Conservation (phyloP, 2,888 invertebrate genomes). For the Antheraea assamensis region DNA sequence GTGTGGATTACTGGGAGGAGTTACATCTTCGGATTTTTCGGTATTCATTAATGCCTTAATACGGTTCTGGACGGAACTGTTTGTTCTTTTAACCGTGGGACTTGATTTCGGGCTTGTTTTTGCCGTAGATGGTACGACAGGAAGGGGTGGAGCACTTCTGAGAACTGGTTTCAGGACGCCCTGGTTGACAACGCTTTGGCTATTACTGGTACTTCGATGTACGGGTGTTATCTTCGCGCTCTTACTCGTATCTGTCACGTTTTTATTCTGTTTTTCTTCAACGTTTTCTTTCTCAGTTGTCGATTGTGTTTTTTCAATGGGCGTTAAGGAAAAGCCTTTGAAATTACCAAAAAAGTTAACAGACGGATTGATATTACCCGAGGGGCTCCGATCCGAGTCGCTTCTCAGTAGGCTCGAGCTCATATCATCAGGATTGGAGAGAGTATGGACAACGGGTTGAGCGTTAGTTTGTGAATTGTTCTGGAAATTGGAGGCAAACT, state of each 20-base stretch:
- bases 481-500: conserved; percentile 75
- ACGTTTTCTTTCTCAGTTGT: conserved; percentile 36
- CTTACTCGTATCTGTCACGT: conserved; percentile 43
- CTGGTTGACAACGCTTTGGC: conserved; percentile 61
- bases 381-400: conserved; percentile 74
- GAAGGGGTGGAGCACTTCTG: conserved; percentile 84
- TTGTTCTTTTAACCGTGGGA: conserved; percentile 67
- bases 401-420: conserved; percentile 85
- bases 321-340: conserved; percentile 91
- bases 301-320: conserved; percentile 78
- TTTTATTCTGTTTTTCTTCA: conserved; percentile 32
- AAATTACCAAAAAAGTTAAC: conserved; percentile 92
- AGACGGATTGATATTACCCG: conserved; percentile 72
- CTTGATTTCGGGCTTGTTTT: conserved; percentile 64
- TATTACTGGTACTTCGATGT: conserved; percentile 69
- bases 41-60: conserved; percentile 71
- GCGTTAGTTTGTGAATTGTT: conserved; percentile 59
- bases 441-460: conserved; percentile 73
- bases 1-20: conserved; percentile 81
- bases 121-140: conserved; percentile 76
- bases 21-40: conserved; percentile 67
- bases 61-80: conserved; percentile 69
- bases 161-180: conserved; percentile 72
- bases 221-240: conserved; percentile 82
- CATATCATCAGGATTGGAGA: conserved; percentile 86